Conservation (phyloP, 2,113 vertebrate species). For the Jaculus jaculus region DNA sequence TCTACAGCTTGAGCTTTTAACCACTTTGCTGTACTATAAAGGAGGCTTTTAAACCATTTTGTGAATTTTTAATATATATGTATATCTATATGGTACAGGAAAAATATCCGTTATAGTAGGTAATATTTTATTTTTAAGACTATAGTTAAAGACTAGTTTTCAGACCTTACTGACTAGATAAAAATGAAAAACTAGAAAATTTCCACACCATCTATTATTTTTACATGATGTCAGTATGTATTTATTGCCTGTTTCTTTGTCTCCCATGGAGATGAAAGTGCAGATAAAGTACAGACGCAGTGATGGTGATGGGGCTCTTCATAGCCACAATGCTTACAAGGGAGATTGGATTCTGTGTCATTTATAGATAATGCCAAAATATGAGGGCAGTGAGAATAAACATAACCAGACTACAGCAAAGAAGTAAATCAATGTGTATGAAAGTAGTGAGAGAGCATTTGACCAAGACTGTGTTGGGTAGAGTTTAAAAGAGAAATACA, state of each 20-base stretch:
- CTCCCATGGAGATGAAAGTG: background rate
- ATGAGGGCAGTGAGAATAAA: background rate
- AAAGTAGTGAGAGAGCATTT: background rate
- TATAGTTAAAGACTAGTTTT: slow-evolving; percentile 36
- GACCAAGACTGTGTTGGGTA: background rate
- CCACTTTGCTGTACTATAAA: background rate
- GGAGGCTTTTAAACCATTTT: background rate
- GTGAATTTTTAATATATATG: background rate
- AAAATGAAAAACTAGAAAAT: slow-evolving; percentile 2
- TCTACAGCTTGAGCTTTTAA: slow-evolving; percentile 10
- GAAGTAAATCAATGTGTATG: background rate
- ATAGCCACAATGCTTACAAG: background rate
- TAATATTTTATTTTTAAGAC: slow-evolving; percentile 38
- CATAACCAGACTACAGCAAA: background rate
- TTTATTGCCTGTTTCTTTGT: background rate
- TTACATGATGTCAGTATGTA: slow-evolving; percentile 5
- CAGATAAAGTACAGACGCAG: background rate
- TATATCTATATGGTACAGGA: slow-evolving; percentile 16
- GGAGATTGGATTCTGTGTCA: background rate
- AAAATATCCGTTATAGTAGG: background rate
- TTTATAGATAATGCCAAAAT: background rate
- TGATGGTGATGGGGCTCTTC: background rate
- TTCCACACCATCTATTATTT: background rate
- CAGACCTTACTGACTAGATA: background rate
- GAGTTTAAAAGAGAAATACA: background rate